phyloP scores from a whole-genome alignment of 2,113 vertebrate genomes.

The Aspidoscelis tigris region DNA sequence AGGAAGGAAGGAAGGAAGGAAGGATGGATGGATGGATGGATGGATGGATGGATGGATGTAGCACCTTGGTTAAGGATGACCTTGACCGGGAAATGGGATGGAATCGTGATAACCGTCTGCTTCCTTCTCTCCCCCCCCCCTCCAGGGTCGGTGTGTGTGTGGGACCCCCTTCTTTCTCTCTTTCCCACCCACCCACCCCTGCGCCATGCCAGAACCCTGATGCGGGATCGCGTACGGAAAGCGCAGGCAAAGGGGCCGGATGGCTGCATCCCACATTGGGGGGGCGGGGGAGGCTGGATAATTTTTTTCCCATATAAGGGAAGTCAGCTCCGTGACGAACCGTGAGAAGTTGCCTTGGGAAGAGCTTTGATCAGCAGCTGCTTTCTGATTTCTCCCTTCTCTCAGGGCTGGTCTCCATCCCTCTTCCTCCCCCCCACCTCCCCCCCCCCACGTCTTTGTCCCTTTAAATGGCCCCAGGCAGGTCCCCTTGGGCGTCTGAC shows the following conservation, averaged over 20 bases:
- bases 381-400: not conserved
- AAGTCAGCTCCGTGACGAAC: not conserved
- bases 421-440: too few relatives aligned
- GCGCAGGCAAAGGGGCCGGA: not conserved
- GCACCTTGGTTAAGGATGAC: not conserved
- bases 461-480: not conserved
- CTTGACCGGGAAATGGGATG: not conserved
- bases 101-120: not conserved
- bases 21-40: too few relatives aligned
- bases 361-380: not conserved
- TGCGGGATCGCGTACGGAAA: not conserved
- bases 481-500: not conserved
- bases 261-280: too few relatives aligned
- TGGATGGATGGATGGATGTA: too few relatives aligned
- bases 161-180: too few relatives aligned
- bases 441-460: not conserved
- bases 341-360: slow-evolving; percentile 27
- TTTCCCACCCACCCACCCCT: too few relatives aligned
- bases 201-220: not conserved
- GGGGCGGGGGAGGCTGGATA: not conserved
- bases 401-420: too few relatives aligned
- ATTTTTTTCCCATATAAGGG: slow-evolving; percentile 41
- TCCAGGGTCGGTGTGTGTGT: not conserved
- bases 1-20: too few relatives aligned
- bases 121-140: not conserved